These are phyloP conservation scores for Pluvialis apricaria DNA, from an alignment of 2,113 vertebrate genomes.

Conservation along the genomic window DNA sequence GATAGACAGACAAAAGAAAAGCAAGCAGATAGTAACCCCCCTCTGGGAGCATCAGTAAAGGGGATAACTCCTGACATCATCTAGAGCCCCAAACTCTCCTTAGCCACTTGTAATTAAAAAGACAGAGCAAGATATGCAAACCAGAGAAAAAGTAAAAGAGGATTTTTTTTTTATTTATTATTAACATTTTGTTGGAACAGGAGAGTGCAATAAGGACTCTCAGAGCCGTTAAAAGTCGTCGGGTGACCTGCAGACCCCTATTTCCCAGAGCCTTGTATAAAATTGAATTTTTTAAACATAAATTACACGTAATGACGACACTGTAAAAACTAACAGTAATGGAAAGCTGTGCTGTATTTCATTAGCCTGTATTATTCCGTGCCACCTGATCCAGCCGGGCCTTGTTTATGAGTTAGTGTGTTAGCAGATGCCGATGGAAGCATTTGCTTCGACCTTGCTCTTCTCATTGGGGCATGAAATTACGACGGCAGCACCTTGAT, in stretches of 20 bases:
- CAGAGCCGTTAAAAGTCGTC: constrained; percentile 88
- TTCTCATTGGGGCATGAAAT: constrained; percentile 99
- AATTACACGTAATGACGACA: constrained; percentile 99
- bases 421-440: constrained; percentile 99
- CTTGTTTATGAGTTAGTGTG: constrained; percentile 99
- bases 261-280: constrained; percentile 95
- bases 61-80: constrained; percentile 37
- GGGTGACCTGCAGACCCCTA: constrained; percentile 94
- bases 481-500: constrained; percentile 99
- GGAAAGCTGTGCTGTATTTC: constrained; percentile 99
- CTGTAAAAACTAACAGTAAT: constrained; percentile 99
- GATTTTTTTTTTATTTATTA: constrained; percentile 72
- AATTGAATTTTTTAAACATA: constrained; percentile 99
- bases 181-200: constrained; percentile 76
- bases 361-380: constrained; percentile 99
- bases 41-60: constrained; percentile 15
- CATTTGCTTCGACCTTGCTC: constrained; percentile 99
- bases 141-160: constrained; percentile 48
- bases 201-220: constrained; percentile 75
- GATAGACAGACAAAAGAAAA: constrained; percentile 31
- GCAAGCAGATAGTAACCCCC: constrained; percentile 56
- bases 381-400: constrained; percentile 98
- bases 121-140: constrained; percentile 53
- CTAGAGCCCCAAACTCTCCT: constrained; percentile 9
- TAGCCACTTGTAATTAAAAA: constrained; percentile 49